phyloP scores from a whole-genome alignment of 2,797 vertebrate genomes.

The Catostomus latipinnis region DNA sequence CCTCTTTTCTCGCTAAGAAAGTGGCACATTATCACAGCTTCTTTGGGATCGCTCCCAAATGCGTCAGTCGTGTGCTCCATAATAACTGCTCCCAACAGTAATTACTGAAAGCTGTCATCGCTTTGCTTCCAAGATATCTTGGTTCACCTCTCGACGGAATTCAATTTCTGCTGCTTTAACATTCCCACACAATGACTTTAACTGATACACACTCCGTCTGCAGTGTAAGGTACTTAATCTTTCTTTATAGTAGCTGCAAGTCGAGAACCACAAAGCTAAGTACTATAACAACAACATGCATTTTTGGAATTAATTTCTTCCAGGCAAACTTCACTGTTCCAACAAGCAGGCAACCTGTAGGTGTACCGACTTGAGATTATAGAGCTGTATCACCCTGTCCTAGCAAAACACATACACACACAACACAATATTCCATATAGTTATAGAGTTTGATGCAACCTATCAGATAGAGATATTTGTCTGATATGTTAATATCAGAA shows the following conservation, averaged over 20 bases:
- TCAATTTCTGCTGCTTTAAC: conserved; percentile 33
- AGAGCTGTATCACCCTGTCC: conserved; percentile 50
- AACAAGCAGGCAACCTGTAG: conserved; percentile 59
- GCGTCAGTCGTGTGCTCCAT: conserved; percentile 49
- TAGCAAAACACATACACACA: conserved; percentile 7
- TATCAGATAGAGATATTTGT: too few species aligned
- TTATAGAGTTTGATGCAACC: too few species aligned
- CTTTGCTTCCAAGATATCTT: conserved; percentile 46
- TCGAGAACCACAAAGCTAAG: background rate
- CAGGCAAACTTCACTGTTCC: conserved; percentile 9
- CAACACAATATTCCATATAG: background rate
- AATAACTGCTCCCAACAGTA: conserved; percentile 52
- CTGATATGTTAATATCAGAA: too few species aligned
- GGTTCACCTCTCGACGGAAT: conserved; percentile 46
- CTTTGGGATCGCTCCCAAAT: conserved; percentile 42
- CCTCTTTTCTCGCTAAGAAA: conserved; percentile 32
- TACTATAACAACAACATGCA: too few species aligned
- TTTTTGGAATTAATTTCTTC: background rate
- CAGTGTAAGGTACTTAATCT: conserved; percentile 17
- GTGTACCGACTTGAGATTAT: conserved; percentile 37
- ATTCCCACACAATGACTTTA: conserved; percentile 29
- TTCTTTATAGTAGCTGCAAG: background rate
- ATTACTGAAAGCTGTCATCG: conserved; percentile 55
- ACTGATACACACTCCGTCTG: background rate
- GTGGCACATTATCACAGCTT: conserved; percentile 39